These are phyloP conservation scores for Alcedo atthis DNA, from an alignment of 2,797 vertebrate genomes.

Conservation along the genomic window DNA sequence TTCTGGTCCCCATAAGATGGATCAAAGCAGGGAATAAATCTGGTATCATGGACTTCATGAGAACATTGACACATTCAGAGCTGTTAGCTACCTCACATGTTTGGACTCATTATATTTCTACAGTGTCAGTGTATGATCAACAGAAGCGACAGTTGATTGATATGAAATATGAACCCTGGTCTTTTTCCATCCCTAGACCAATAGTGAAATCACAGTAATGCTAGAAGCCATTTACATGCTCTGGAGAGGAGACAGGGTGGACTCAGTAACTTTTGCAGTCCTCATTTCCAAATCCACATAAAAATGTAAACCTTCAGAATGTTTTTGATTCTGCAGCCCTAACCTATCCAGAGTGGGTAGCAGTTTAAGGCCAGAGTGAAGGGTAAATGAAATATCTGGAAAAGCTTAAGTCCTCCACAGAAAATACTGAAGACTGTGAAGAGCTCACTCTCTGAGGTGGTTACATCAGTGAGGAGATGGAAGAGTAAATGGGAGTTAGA, in stretches of 20 bases:
- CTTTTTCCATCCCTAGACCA: neutral
- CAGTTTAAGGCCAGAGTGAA: neutral
- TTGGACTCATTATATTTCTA: neutral
- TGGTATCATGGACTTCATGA: neutral
- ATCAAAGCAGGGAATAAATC: neutral
- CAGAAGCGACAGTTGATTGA: neutral
- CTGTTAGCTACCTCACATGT: neutral
- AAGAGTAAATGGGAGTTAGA: neutral
- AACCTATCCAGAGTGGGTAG: accelerated
- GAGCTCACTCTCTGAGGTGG: neutral
- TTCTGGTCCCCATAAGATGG: neutral
- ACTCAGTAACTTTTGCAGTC: neutral
- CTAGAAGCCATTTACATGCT: neutral
- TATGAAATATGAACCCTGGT: neutral
- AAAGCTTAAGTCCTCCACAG: neutral
- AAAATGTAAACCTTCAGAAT: neutral
- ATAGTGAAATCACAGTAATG: neutral
- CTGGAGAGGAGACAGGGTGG: accelerated
- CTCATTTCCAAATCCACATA: neutral
- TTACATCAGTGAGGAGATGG: neutral
- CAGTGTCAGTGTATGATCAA: neutral
- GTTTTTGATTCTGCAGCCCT: neutral
- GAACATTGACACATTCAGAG: neutral
- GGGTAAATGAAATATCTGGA: neutral
- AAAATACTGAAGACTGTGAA: neutral